A percentile compares a stretch with the other conserved stretches of the same genome.
Conservation (phyloP, 1,140 invertebrate species). For the Aphidius gifuensis region DNA sequence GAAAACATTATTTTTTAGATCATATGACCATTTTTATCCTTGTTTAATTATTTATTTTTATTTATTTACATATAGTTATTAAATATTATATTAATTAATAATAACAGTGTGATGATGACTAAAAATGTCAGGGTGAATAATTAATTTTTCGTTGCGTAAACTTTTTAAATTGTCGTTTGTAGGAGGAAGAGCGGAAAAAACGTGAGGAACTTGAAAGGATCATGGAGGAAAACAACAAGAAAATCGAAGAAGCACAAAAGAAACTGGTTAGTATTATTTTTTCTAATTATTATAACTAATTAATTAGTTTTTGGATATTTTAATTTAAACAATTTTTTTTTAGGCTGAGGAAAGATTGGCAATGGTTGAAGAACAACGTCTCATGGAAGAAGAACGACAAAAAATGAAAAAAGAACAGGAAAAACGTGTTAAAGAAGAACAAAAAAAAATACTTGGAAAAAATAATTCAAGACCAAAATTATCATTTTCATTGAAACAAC, state of each 20-base stretch:
- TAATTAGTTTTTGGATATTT: not conserved
- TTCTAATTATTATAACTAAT: not conserved
- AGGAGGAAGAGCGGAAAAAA: constrained; percentile 95
- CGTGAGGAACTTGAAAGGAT: constrained; percentile 92
- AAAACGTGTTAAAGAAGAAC: constrained; percentile 87
- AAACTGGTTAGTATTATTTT: constrained; percentile 75
- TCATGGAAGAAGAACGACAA: constrained; percentile 93
- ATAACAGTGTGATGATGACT: not conserved
- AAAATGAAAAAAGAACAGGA: constrained; percentile 89
- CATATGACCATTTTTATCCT: too few relatives aligned
- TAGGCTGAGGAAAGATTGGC: constrained; percentile 94
- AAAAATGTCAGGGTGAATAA: constrained; percentile 33
- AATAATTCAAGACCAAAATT: constrained; percentile 94
- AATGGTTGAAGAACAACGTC: constrained; percentile 93
- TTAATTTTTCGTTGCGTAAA: constrained; percentile 48
- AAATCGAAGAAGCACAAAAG: constrained; percentile 94
- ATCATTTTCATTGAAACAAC: constrained; percentile 81
- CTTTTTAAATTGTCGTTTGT: constrained; percentile 50
- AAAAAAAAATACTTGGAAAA: constrained; percentile 95
- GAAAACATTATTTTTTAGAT: too few relatives aligned
- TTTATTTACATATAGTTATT: too few relatives aligned
- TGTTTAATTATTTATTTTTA: too few relatives aligned
- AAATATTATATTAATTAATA: too few relatives aligned
- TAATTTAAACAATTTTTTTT: constrained; percentile 30
- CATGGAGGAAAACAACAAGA: constrained; percentile 95